Conservation (phyloP, 2,113 vertebrate species). For the Atherinomorus stipes region DNA sequence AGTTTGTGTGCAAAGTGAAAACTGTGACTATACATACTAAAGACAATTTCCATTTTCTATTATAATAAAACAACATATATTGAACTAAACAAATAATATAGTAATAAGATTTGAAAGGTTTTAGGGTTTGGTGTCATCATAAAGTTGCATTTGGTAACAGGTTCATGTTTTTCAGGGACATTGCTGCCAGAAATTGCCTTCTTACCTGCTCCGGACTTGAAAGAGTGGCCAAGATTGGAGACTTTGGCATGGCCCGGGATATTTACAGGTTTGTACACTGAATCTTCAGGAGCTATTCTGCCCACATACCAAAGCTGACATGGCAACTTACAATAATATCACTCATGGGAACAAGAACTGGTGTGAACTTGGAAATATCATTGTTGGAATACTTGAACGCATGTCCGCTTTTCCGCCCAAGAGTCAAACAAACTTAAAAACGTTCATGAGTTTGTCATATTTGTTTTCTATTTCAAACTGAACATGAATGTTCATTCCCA, state of each 20-base stretch:
- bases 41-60: neutral
- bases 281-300: neutral
- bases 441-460: conserved; percentile 15
- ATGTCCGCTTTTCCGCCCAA: conserved; percentile 5
- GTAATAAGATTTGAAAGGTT: neutral
- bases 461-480: conserved; percentile 10
- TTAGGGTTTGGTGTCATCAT: neutral
- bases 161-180: conserved; percentile 84
- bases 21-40: neutral
- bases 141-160: conserved; percentile 1
- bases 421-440: conserved; percentile 9
- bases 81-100: neutral
- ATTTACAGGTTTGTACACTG: conserved; percentile 87
- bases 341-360: neutral
- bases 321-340: neutral
- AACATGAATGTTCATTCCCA: neutral
- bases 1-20: neutral
- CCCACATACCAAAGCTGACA: neutral
- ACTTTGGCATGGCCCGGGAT: conserved; percentile 94
- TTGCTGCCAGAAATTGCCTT: conserved; percentile 93
- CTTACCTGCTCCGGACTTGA: conserved; percentile 87
- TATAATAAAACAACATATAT: neutral
- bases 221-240: conserved; percentile 91
- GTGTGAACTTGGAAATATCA: neutral
- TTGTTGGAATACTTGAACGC: conserved; percentile 12